Evolutionary conservation across 2,113 vertebrate genomes (phyloP), one percentile per base, ranked within the genome.

Genomic region (Ifrita kowaldi): DNA sequence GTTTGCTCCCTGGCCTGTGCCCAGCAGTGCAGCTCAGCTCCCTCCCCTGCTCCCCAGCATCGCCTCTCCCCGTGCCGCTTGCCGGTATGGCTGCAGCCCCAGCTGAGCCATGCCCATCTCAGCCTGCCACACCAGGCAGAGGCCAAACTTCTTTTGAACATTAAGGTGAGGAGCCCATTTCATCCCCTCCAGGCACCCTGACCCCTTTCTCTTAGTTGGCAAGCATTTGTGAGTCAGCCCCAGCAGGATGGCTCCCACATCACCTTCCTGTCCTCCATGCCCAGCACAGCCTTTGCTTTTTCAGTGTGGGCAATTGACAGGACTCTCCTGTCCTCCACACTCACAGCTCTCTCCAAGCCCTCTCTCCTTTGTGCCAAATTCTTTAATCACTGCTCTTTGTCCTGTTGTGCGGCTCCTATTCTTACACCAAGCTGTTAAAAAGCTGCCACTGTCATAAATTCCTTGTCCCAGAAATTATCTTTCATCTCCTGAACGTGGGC

Each of bases 401-500:
- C 89, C 93, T 70, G 47, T 84, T 86, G 90, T 83, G 81, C 7
- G 0, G 75, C 76, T 94, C 89, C 89, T 91, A 23, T 96, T 94
- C 95, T 94, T 91, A 71, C 7, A 2, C 73, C 81, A 53, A 47
- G 83, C 84, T 85, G 88, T 77, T 95, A 94, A 96, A 96, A 92
- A 96, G 89, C 95, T 95, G 86, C 89, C 90, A 83, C 63, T 84
- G 86, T 94, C 93, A 70, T 79, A 93, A 89, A 93, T 93, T 96
- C 81, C 95, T 90, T 96, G 95, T 96, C 93, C 96, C 78, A 96
- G 92, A 97, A 95, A 96, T 93, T 87, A 95, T 96, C 93, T 96
- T 96, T 96, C 81, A 95, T 97, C 95, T 96, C 57, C 59, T 89
- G 79, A 73, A 94, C 68, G 28, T 86, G 89, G 89, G 75, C 87